These are phyloP conservation scores for Lacanobia oleracea DNA, from an alignment of 2,888 invertebrate genomes.

Conservation along the genomic window DNA sequence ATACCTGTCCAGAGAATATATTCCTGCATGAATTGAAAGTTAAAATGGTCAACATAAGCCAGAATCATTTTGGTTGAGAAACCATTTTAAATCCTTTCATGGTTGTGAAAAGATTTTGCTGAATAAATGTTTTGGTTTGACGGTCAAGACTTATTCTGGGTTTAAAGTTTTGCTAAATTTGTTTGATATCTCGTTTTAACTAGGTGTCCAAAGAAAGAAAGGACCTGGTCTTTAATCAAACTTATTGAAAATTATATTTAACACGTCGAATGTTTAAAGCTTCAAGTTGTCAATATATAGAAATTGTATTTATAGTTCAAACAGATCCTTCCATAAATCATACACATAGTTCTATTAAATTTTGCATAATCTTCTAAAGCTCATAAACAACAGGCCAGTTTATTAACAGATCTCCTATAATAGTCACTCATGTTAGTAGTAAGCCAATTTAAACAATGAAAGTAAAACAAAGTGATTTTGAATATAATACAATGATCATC, in stretches of 20 bases:
- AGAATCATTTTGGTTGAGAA: conserved; percentile 21
- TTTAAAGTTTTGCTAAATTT: conserved; percentile 2
- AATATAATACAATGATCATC: conserved; percentile 51
- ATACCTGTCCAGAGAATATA: conserved; percentile 92
- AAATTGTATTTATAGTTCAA: not conserved
- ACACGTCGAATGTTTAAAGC: not conserved
- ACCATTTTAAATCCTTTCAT: conserved; percentile 20
- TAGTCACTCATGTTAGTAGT: conserved; percentile 49
- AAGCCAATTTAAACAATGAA: conserved; percentile 49
- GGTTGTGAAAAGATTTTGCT: conserved; percentile 20
- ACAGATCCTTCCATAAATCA: conserved; percentile 16
- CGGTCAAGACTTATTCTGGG: conserved; percentile 8
- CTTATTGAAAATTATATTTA: not conserved
- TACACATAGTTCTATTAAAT: conserved; percentile 13
- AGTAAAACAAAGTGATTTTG: conserved; percentile 31
- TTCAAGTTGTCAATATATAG: not conserved
- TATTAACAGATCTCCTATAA: conserved; percentile 15
- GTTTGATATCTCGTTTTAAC: not conserved
- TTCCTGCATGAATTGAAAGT: conserved; percentile 40
- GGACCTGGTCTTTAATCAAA: conserved; percentile 24
- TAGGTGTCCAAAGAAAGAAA: conserved; percentile 20
- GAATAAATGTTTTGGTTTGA: not conserved
- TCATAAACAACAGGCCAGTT: conserved; percentile 12
- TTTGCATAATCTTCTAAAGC: conserved; percentile 12
- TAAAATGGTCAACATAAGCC: conserved; percentile 35